Evolutionary conservation across 2,888 invertebrate genomes (phyloP), one percentile per base, ranked within the genome.

Genomic region (Trissolcus brochymenae): DNA sequence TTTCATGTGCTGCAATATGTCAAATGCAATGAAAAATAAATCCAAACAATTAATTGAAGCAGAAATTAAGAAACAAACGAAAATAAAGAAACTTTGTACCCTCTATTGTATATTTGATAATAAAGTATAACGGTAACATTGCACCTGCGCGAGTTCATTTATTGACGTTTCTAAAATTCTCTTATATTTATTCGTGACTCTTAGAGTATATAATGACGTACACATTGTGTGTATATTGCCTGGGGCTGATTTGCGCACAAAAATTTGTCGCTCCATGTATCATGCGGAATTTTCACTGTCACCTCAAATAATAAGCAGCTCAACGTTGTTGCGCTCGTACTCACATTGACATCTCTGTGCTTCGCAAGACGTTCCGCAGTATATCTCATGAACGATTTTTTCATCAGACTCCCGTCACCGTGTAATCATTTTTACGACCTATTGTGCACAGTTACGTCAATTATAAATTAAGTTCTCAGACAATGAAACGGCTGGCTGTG

Each of bases 251-350:
- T 54, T 54, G 9, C 17, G 4, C 19, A 6, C 35, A 66, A 67
- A 67, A 67, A 67, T 53, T 60, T 11, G 13, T 6, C 16, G 59
- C 25, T 40, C 40, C 41, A 67, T 67, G 43, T 29, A 67, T 67
- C 66, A 57, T 17, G 13, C 35, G 43, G 66, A 41, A 67, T 67
- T 67, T 59, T 51, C 41, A 59, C 57, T 67, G 66, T 67, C 51
- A 57, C 43, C 66, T 51, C 66, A 67, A 57, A 67, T 51, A 67
- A 67, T 67, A 67, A 67, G 66, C 55, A 55, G 17, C 25, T 21
- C 6, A n/a, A 25, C 46, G 55, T 16, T 43, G 55, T 55, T 43
- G 41, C 43, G 35, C 35, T 11, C 35, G 35, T 35, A 6, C 35
- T 35, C 35, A 35, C 35, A 35, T 9, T 35, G 9, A 35, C 35